These are phyloP conservation scores for Branchellion lobata DNA, from an alignment of 2,888 invertebrate genomes.

Conservation along the genomic window DNA sequence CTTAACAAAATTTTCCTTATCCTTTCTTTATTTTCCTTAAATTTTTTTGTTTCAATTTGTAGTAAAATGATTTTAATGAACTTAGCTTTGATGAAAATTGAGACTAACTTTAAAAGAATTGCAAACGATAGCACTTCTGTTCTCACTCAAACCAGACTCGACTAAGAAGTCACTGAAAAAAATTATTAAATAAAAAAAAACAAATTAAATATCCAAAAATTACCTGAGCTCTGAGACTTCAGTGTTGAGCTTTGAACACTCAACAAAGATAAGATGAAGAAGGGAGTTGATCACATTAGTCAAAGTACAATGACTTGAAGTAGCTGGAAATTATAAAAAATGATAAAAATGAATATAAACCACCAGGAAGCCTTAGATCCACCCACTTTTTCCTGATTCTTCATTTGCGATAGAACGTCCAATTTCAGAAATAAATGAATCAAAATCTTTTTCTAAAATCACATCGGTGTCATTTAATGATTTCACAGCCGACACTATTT, in stretches of 20 bases:
- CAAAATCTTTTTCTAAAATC: conserved; percentile 20
- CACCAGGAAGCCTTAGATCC: no score
- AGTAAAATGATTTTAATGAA: neutral
- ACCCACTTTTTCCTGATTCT: neutral
- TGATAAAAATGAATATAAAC: neutral
- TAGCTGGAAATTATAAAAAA: neutral
- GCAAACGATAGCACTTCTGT: neutral
- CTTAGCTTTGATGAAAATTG: neutral
- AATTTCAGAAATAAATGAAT: neutral
- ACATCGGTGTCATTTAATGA: neutral
- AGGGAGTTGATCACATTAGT: conserved; percentile 3
- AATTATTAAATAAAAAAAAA: neutral
- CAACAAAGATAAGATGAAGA: conserved; percentile 7
- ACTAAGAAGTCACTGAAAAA: conserved; percentile 11
- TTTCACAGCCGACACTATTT: neutral
- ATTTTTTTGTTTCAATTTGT: neutral
- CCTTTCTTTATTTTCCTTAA: conserved; percentile 26
- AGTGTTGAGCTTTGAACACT: conserved; percentile 23
- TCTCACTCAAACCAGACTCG: neutral
- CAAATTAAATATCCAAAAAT: neutral
- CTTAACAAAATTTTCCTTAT: conserved; percentile 15
- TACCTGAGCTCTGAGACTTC: conserved; percentile 22
- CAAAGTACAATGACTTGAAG: neutral
- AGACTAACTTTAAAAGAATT: conserved; percentile 7
- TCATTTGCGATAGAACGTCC: neutral